Base-by-base conservation (phyloP, 1,140 invertebrate species). In the Trypoxylus dichotomus region DNA sequence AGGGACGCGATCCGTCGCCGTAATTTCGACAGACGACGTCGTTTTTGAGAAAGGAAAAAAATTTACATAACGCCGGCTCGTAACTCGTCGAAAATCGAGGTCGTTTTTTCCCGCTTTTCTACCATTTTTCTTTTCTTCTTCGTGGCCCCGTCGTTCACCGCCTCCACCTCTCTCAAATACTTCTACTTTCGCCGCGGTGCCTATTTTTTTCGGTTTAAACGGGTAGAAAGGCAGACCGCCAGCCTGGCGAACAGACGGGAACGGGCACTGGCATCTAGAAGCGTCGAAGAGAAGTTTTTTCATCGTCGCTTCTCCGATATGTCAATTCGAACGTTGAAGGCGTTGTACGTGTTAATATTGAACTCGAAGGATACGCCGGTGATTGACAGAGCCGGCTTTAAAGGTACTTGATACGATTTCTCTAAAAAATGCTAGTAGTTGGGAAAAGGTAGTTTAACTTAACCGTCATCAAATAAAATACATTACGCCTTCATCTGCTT, bases 11-110 rank as follows among this genome's bases (percentile, higher is more conserved):
- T 68, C 21, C 60, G 60, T 68, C 24, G 21, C 47, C 47, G 47
- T 68, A 68, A 68, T 68, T 68, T 68, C 60, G 24, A 27, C 60
- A 24, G 24, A 24, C 60, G 60, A 29, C 60, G 60, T 68, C 60
- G 24, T 25, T 19, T 2, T 54, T 54, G 19, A 68, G 13, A 13
- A 68, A 24, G 8, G 60, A 27, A 68, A 68, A 68, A 68, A 68
- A 68, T 68, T 68, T 68, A 68, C 60, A 68, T 68, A 68, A 68
- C 60, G 60, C 27, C 60, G 60, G 60, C 60, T 68, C 60, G 60
- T 68, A 68, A 68, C 60, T 68, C 60, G 60, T 68, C 60, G 60
- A 68, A 68, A 68, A 68, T 68, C 60, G 60, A 68, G 60, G 60
- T 68, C 60, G 60, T 29, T 68, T 68, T 58, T 29, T 29, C 60